Evolutionary conservation across 2,113 vertebrate genomes (phyloP).

Genomic region (Aldabrachelys gigantea): DNA sequence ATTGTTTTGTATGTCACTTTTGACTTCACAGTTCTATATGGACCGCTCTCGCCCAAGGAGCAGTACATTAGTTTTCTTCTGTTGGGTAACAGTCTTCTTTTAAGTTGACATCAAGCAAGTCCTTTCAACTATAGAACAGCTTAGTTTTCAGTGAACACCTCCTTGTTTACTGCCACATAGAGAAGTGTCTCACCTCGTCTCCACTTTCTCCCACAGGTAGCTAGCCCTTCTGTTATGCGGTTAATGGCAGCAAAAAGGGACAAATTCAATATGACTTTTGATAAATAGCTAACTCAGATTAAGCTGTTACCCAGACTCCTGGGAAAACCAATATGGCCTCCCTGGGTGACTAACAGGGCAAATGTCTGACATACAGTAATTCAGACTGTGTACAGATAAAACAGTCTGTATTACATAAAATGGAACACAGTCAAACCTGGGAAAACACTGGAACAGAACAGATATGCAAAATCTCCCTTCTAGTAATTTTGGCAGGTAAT

Average conservation of each 20-base stretch:
- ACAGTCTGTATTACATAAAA: neutral
- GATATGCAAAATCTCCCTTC: neutral
- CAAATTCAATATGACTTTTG: neutral
- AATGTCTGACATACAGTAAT: neutral
- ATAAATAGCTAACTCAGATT: neutral
- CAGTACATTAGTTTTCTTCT: neutral
- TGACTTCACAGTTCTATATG: neutral
- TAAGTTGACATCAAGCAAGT: neutral
- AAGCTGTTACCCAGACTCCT: neutral
- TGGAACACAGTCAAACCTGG: neutral
- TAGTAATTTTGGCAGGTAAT: neutral
- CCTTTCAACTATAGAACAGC: neutral
- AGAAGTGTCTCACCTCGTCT: neutral
- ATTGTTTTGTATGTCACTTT: neutral
- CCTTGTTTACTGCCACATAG: neutral
- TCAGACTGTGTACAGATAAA: neutral
- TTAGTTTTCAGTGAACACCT: neutral
- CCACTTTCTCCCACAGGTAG: neutral
- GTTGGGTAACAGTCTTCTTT: neutral
- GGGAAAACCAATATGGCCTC: neutral
- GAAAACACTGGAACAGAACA: neutral
- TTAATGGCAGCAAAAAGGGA: neutral
- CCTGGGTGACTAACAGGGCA: neutral
- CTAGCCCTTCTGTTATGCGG: neutral
- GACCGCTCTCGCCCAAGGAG: neutral